Base-by-base conservation (phyloP, 2,113 vertebrate species). In the Onychostruthus taczanowskii region DNA sequence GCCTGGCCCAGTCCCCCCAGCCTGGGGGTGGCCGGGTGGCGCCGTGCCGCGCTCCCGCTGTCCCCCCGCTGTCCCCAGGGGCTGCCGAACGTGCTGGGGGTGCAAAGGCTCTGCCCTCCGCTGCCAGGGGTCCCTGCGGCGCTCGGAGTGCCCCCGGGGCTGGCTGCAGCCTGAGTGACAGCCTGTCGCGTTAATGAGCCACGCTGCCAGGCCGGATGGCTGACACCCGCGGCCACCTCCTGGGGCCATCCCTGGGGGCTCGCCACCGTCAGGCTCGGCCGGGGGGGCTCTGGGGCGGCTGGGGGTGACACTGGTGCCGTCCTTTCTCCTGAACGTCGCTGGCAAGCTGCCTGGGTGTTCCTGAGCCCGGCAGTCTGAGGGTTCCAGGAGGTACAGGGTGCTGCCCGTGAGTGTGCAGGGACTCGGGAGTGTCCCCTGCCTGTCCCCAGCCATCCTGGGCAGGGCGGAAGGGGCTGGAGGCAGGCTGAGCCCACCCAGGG, bases 101-200 rank as follows among this genome's bases (percentile, higher is more conserved):
- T 46, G 52, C 52, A 7, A 10, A 78, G 59, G 30, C 68, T 64
- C 89, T 1, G 5, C 35, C 58, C 68, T 8, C 2, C 0, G 7
- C 56, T 76, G 85, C 46, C 3, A 3, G 50, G 68, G 30, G 33
- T 73, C 67, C 64, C 79, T 24, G 22, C 53, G 20, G 93, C 72
- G 31, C 26, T 47, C 13, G 41, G 30, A 13, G 74, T 43, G 88
- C 78, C 82, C 89, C 46, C 58, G 17, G 67, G 84, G 87, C 87
- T 63, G 90, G 70, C 82, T 87, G 82, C 78, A 85, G 70, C 84
- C 64, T 81, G 81, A 95, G 66, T 92, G 93, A 91, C 90, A 90
- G 87, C 52, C 49, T 50, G 81, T 44, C 35, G 0, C 2, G 1
- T 2, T 96, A 96, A 94, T 82, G 87, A 95, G 82, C 74, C 44